These are phyloP conservation scores for Setophaga coronata DNA, from an alignment of 2,113 vertebrate species.

Conservation along the genomic window DNA sequence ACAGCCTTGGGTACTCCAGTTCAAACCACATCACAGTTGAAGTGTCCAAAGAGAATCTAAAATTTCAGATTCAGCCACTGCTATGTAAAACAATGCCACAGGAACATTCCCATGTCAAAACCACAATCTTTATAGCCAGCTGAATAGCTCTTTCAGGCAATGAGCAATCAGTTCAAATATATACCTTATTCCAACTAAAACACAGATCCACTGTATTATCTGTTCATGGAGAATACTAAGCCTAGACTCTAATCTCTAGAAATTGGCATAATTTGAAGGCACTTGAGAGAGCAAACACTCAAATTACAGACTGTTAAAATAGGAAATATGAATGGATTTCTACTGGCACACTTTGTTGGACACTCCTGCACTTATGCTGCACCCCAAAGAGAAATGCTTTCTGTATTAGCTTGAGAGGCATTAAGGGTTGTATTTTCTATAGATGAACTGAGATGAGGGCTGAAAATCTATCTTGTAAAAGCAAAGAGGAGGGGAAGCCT, in stretches of 20 bases:
- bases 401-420: background rate
- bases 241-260: constrained; percentile 35
- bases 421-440: background rate
- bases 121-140: constrained; percentile 25
- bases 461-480: background rate
- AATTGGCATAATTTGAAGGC: constrained; percentile 54
- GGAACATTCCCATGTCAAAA: constrained; percentile 44
- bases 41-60: constrained; percentile 35
- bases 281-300: constrained; percentile 36
- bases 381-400: constrained; percentile 3
- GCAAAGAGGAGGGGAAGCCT: background rate
- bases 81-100: constrained; percentile 56
- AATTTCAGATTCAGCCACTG: constrained; percentile 37
- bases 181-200: constrained; percentile 40
- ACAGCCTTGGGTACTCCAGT: background rate
- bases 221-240: constrained; percentile 7
- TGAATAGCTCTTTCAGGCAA: constrained; percentile 30
- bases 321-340: constrained; percentile 33
- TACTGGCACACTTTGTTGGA: background rate
- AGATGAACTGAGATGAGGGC: background rate
- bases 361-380: background rate
- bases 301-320: constrained; percentile 48
- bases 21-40: constrained; percentile 50
- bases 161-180: constrained; percentile 12
- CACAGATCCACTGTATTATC: constrained; percentile 9